Evolutionary conservation across 2,888 invertebrate species (phyloP), one percentile per base, ranked within the genome.

Genomic region (Syritta pipiens): DNA sequence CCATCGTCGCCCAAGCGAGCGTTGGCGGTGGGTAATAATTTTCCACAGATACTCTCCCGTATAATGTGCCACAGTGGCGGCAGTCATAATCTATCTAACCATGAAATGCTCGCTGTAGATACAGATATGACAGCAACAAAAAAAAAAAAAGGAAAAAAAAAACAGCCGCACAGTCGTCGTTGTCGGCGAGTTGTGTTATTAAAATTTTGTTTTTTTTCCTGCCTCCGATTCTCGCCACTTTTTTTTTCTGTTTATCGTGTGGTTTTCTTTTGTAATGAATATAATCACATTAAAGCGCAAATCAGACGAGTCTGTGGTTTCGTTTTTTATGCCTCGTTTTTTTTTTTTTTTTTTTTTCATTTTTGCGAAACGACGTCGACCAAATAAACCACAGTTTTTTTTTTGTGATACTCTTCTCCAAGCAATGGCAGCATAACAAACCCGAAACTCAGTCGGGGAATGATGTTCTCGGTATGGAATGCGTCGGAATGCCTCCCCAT

Each of bases 231-330:
- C 26, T 42, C 24, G 44, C 51, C 48, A 40, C 7, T 37, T 22
- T 12, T 12, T 49, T 62, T 26, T 48, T 24, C 44, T 57, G 20
- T 24, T 26, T 57, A 49, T 65, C 53, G 17, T 77, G 72, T 72
- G 72, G 65, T 71, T 77, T 65, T 77, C 65, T 71, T 77, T 77
- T 77, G 72, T 74, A 68, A 79, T 79, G 67, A 79, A 72, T 75
- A 68, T 68, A 67, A 79, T 74, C 68, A 62, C 46, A 68, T 79
- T 79, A 68, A 67, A 79, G 79, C 79, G 60, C 72, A 68, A 79
- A 74, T 79, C 67, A 74, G 74, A 74, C 67, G 74, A 62, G 67
- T 79, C 74, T 79, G 74, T 79, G 74, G 74, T 62, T 74, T 57
- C 7, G 30, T 42, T 48, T 10, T 3, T 3, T 28, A 48, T 10